Conservation (phyloP, 1,140 invertebrate species). For the Andricus grossulariae region DNA sequence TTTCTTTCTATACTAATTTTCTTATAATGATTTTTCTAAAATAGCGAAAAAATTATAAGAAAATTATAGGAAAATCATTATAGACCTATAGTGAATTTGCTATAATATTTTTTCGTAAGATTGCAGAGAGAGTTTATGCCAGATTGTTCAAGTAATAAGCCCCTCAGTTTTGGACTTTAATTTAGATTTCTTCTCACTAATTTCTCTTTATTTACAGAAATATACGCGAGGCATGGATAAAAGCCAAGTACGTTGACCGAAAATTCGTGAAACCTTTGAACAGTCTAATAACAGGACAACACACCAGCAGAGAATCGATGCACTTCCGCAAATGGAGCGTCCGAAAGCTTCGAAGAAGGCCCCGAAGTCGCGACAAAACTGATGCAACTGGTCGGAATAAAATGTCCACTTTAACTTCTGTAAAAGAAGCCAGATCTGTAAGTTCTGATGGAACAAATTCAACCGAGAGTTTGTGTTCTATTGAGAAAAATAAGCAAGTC, state of each 20-base stretch:
- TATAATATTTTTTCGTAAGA: too few relatives aligned
- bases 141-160: too few relatives aligned
- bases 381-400: slow-evolving; percentile 54
- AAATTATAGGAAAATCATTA: too few relatives aligned
- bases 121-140: too few relatives aligned
- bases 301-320: slow-evolving; percentile 62
- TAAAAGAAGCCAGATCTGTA: slow-evolving; percentile 58
- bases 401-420: slow-evolving; percentile 53
- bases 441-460: slow-evolving; percentile 65
- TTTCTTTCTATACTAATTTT: too few relatives aligned
- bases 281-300: slow-evolving; percentile 53
- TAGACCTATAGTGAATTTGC: too few relatives aligned
- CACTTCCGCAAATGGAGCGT: slow-evolving; percentile 82
- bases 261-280: slow-evolving; percentile 77
- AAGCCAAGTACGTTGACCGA: slow-evolving; percentile 84
- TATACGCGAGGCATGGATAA: slow-evolving; percentile 86
- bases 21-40: too few relatives aligned
- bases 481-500: slow-evolving; percentile 50
- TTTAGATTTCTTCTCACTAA: not conserved
- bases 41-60: too few relatives aligned
- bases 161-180: too few relatives aligned
- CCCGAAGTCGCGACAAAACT: slow-evolving; percentile 71
- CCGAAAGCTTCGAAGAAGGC: slow-evolving; percentile 78
- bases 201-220: slow-evolving; percentile 68
- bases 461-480: slow-evolving; percentile 59